Evolutionary conservation across 2,888 invertebrate species (phyloP), one percentile per base, ranked within the genome.

Genomic region (Protophormia terraenovae): DNA sequence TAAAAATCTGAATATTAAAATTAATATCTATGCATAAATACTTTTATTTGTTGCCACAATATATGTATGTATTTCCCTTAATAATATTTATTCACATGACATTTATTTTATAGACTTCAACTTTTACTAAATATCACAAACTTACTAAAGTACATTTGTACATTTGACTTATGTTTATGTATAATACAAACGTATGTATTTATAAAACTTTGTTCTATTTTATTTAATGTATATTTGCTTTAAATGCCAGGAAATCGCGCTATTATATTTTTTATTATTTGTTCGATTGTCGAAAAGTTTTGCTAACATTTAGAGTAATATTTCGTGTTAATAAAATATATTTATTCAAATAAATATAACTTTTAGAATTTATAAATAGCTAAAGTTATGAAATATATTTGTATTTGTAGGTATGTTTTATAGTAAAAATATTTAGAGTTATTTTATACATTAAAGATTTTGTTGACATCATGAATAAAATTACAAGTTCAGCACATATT

Each of bases 261-360:
- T 47, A 32, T 73, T 47, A 32, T 8, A 73, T 19, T 73, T 19
- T 32, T 32, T 19, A 47, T 55, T 27, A 47, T 47, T 45, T 24
- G 47, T 58, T 73, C 5, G 32, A 47, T 32, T 22, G 24, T n/a
- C 35, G 53, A 73, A 60, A 73, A 53, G 24, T 24, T 47, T 45
- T 71, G 35, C 22, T 32, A 12, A 45, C 1, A 60, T n/a, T 8
- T 22, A 47, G 47, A 73, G 73, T 73, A 73, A 62, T 62, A 60
- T 47, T 62, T 47, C 60, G 45, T 73, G 73, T 60, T 62, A n/a
- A 47, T 41, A 60, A 60, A 45, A 45, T 7, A 38, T 41, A 1
- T 35, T 35, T 27, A 5, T 14, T 55, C 27, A 38, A 5, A 58
- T 29, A 12, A 29, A 72, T 29, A 38, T n/a, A 35, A 29, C 24